Base-by-base conservation (phyloP, 1,140 invertebrate species). In the Brachionus manjavacas region DNA sequence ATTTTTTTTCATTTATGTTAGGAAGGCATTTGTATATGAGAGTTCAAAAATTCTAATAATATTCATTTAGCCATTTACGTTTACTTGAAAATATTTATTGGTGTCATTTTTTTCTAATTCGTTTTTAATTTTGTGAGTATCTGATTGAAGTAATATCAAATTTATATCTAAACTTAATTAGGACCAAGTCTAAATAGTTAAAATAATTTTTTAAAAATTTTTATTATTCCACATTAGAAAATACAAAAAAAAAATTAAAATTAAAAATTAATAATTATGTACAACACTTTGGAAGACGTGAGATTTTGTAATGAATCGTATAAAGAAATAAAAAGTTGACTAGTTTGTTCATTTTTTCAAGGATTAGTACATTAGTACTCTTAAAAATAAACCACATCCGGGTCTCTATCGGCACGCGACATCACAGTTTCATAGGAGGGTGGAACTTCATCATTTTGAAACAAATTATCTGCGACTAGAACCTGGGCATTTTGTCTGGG, bases 371-470 rank as follows among this genome's bases (percentile, higher is more conserved):
- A 39, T n/a, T n/a, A n/a, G n/a, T 23, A 14, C 14, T 72, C 20
- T 72, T 41, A 72, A 41, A 72, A 72, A 72, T 72, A 72, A 41
- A 72, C 68, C n/a, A 72, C 68, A 72, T 72, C 68, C 3, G 31
- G 68, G 46, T 72, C 35, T 7, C 7, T 46, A 20, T 60, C 52
- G 1, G 68, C 20, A 0, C 68, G 31, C 0, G 35, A 72, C 16
- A 72, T 72, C 7, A 41, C 68, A 20, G 12, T 6, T 11, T 72
- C 68, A 72, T 72, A 72, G 4, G 68, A 41, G 1, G 68, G 68
- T 0, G 68, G 68, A 12, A 72, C 35, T 72, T 72, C 68, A 23
- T 72, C 68, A n/a, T 41, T 72, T 16, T 72, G 68, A 72, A 72
- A 72, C 16, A 72, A 72, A 41, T 39, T n/a, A 41, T 72, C 68